A percentile compares a stretch with the other conserved stretches of the same genome.
These are phyloP conservation scores for Holothuria leucospilota DNA, from an alignment of 53 echinoderm and acorn worm genomes.

Conservation along the genomic window DNA sequence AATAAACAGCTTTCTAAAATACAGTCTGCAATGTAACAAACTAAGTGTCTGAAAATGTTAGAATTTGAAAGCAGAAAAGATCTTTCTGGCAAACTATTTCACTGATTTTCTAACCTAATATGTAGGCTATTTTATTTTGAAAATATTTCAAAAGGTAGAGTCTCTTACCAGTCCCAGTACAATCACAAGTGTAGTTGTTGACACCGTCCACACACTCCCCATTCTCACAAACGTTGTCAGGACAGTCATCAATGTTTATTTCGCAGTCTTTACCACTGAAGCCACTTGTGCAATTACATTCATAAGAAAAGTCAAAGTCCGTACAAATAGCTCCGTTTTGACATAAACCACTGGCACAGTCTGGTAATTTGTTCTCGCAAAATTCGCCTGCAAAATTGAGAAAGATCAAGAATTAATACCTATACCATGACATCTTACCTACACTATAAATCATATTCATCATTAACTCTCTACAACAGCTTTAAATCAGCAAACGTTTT, in stretches of 20 bases:
- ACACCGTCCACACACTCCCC: conserved; percentile 44
- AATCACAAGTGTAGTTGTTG: conserved; percentile 54
- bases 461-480: too few relatives aligned
- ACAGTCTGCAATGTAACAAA: too few relatives aligned
- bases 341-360: conserved; percentile 61
- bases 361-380: conserved; percentile 60
- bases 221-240: conserved; percentile 40
- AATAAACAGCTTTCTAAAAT: too few relatives aligned
- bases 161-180: conserved; percentile 58
- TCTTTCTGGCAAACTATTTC: too few relatives aligned
- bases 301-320: conserved; percentile 58
- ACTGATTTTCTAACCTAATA: too few relatives aligned
- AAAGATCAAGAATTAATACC: background rate
- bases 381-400: conserved; percentile 32
- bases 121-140: too few relatives aligned
- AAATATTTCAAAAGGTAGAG: too few relatives aligned
- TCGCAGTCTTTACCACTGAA: conserved; percentile 70
- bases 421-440: too few relatives aligned
- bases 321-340: conserved; percentile 67
- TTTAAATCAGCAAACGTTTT: too few relatives aligned
- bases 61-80: too few relatives aligned
- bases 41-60: too few relatives aligned
- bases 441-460: too few relatives aligned
- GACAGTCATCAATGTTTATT: conserved; percentile 77
- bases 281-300: conserved; percentile 64